Percentiles rank a stretch among this genome's conserved stretches.
These are phyloP conservation scores for Isurus oxyrinchus DNA, from an alignment of 2,113 vertebrate genomes.

Conservation along the genomic window DNA sequence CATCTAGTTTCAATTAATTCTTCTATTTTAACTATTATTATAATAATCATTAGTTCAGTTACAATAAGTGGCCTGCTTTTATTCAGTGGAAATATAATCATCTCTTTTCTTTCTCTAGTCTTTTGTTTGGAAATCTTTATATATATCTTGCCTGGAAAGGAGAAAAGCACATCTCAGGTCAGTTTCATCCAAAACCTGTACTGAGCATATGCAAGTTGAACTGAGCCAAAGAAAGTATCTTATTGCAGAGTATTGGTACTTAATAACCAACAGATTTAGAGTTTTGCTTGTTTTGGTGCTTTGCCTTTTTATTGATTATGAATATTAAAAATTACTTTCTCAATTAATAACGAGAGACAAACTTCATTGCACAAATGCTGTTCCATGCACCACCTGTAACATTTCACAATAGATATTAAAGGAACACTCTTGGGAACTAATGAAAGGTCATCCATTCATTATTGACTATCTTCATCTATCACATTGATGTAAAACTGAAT, in stretches of 20 bases:
- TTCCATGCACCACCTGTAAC: background rate
- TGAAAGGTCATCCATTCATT: background rate
- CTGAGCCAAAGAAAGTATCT: no score
- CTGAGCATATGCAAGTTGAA: background rate
- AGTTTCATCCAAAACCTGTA: constrained; percentile 40
- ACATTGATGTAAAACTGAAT: background rate
- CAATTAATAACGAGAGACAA: background rate
- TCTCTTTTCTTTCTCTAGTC: constrained; percentile 56
- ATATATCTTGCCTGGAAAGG: constrained; percentile 91
- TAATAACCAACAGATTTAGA: background rate
- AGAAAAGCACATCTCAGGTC: constrained; percentile 83
- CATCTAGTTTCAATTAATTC: background rate
- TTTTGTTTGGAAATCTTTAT: constrained; percentile 95
- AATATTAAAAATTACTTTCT: background rate
- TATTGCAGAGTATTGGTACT: background rate
- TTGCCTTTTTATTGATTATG: background rate
- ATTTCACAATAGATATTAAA: background rate
- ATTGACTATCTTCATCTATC: background rate
- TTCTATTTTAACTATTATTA: background rate
- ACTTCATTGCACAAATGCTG: background rate
- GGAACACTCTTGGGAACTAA: background rate
- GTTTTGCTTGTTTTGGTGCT: background rate
- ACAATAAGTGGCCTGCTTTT: background rate
- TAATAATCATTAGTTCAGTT: background rate
- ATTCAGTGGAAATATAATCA: constrained; percentile 2